Percentiles rank a stretch among this genome's conserved stretches.
These are phyloP conservation scores for Callithrix jacchus DNA, from an alignment of 2,113 vertebrate genomes.

Conservation along the genomic window DNA sequence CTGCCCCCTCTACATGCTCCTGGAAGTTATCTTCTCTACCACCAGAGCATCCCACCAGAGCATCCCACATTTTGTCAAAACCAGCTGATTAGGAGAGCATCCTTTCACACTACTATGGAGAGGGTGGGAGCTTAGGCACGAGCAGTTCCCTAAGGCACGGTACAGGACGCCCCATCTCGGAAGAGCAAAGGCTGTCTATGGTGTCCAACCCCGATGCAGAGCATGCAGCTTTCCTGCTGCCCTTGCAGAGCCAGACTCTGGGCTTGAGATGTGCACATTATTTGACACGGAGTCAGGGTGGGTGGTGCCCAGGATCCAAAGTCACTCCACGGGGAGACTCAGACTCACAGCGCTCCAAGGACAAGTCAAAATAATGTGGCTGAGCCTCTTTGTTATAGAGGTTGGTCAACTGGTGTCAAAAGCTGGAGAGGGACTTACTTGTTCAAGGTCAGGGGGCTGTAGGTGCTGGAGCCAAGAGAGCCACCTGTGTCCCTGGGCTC, in stretches of 20 bases:
- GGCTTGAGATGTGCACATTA: not conserved
- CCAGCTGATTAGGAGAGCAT: not conserved
- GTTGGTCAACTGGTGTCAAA: not conserved
- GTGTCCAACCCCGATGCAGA: accelerated
- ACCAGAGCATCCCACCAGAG: not conserved
- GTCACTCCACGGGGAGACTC: not conserved
- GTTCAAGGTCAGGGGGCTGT: not conserved
- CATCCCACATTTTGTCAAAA: not conserved
- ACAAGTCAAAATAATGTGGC: not conserved
- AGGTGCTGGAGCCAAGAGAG: not conserved
- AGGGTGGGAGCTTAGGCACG: not conserved
- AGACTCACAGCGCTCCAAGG: not conserved
- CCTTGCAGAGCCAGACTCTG: not conserved
- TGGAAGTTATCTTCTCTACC: not conserved
- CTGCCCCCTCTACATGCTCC: not conserved
- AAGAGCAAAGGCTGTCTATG: not conserved
- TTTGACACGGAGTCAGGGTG: not conserved
- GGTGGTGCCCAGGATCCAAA: not conserved
- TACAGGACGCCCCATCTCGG: not conserved
- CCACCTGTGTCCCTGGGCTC: not conserved
- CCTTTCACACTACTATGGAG: not conserved
- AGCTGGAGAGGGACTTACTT: not conserved
- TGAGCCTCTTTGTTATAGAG: not conserved
- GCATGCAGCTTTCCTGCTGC: not conserved
- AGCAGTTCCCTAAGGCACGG: not conserved